phyloP scores from a whole-genome alignment of 2,113 vertebrate genomes.

The Falco punctatus region DNA sequence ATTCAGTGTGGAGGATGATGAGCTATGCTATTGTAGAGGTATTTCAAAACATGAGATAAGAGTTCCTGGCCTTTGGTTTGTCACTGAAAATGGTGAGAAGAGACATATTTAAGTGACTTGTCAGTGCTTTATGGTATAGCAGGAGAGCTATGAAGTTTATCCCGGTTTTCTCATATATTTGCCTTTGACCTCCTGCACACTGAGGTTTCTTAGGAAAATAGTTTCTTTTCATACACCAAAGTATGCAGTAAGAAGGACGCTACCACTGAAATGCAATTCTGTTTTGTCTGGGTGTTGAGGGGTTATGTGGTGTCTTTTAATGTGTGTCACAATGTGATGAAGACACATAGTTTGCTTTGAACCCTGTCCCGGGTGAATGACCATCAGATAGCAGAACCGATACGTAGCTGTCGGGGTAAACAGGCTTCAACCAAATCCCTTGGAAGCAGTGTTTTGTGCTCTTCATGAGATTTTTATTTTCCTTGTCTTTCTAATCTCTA shows the following conservation, averaged over 20 bases:
- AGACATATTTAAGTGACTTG: not conserved
- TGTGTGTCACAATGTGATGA: not conserved
- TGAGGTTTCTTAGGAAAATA: not conserved
- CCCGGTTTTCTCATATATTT: not conserved
- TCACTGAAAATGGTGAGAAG: not conserved
- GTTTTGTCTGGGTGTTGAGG: not conserved
- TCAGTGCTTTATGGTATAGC: not conserved
- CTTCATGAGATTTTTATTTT: not conserved
- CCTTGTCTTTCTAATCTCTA: not conserved
- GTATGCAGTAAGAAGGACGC: not conserved
- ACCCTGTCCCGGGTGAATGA: not conserved
- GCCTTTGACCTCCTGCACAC: not conserved
- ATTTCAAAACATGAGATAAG: not conserved
- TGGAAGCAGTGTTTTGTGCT: not conserved
- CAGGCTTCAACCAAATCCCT: not conserved
- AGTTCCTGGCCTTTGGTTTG: not conserved
- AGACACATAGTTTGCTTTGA: not conserved
- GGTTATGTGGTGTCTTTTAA: not conserved
- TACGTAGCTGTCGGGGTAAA: not conserved
- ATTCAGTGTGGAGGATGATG: not conserved
- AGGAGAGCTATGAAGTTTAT: not conserved
- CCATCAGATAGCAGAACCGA: not conserved
- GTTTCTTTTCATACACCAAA: not conserved
- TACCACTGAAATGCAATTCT: not conserved
- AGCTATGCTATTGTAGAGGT: not conserved